Evolutionary conservation across 1,140 invertebrate genomes (phyloP), one percentile per base, ranked within the genome.

Genomic region (Drosophila paulistorum): DNA sequence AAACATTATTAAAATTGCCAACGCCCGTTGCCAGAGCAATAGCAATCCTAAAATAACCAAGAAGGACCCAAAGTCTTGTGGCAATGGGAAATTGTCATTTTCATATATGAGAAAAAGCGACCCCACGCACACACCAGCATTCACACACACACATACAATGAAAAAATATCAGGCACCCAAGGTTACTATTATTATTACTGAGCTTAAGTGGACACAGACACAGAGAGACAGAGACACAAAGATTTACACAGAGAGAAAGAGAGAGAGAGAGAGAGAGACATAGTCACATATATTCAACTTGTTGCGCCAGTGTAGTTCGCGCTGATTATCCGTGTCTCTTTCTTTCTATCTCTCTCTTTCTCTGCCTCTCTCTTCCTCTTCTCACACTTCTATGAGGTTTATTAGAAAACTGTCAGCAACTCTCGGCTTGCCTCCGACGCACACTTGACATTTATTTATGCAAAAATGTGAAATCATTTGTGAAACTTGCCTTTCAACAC

Each of bases 381-480:
- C 65, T 65, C 61, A 41, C 66, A 64, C 82, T 81, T 30, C 74
- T 59, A 68, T 54, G 73, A 65, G 69, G 84, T 89, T 90, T 89
- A 89, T 90, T 89, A 89, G 84, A 90, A 89, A 89, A 70, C 81
- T 89, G 84, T 89, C 85, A 87, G 76, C 75, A 85, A 81, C 82
- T 81, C 74, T 85, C 82, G 78, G 82, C 76, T 77, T 68, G 67
- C 82, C 68, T 11, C 68, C 83, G 76, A 41, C 83, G 79, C 80
- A 89, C 84, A 87, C 77, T 87, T 89, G 84, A 87, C 84, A 89
- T 87, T 87, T 89, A 90, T 89, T 84, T 89, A 89, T 89, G 84
- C 85, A 89, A 89, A 89, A 89, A 89, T 89, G 84, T 89, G 84
- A 89, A 89, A 89, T 89, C 84, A 89, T 89, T 89, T 89, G 84